Conservation (phyloP, 1,140 invertebrate genomes). For the Agraylea sexmaculata region DNA sequence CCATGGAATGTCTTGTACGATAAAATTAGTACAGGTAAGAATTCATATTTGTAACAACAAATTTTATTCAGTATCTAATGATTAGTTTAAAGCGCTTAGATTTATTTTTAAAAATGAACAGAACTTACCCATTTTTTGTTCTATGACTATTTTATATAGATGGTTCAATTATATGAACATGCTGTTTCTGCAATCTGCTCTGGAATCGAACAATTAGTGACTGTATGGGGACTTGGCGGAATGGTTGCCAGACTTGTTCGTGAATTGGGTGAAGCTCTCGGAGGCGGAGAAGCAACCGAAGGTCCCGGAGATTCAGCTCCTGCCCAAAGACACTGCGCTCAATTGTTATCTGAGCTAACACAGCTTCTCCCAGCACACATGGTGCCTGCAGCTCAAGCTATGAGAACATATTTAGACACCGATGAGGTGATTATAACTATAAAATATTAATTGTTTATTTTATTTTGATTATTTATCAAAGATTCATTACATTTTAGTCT, state of each 20-base stretch:
- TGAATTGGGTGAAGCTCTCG: slow-evolving; percentile 53
- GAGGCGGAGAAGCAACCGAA: slow-evolving; percentile 36
- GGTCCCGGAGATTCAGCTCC: slow-evolving; percentile 44
- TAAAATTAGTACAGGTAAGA: slow-evolving; percentile 53
- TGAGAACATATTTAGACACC: slow-evolving; percentile 35
- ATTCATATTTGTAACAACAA: slow-evolving; percentile 1
- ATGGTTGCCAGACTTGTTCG: slow-evolving; percentile 59
- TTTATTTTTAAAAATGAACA: no score
- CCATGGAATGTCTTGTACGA: slow-evolving; percentile 54
- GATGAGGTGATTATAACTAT: slow-evolving; percentile 28
- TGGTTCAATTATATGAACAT: slow-evolving; percentile 63
- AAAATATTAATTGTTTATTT: no score
- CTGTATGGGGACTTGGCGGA: slow-evolving; percentile 47
- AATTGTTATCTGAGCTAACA: slow-evolving; percentile 59
- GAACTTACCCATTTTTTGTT: no score
- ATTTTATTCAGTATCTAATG: no score
- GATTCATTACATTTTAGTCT: slow-evolving; percentile 39
- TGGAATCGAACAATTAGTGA: slow-evolving; percentile 52
- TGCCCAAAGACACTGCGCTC: slow-evolving; percentile 49
- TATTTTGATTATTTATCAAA: slow-evolving; percentile 8
- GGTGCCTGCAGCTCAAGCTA: slow-evolving; percentile 39
- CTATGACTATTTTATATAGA: slow-evolving; percentile 44
- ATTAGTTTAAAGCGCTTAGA: no score
- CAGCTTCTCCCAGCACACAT: slow-evolving; percentile 51
- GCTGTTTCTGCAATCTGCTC: slow-evolving; percentile 52